Evolutionary conservation across 2,888 invertebrate species (phyloP).

Genomic region (Scaptomyza caliginosa): DNA sequence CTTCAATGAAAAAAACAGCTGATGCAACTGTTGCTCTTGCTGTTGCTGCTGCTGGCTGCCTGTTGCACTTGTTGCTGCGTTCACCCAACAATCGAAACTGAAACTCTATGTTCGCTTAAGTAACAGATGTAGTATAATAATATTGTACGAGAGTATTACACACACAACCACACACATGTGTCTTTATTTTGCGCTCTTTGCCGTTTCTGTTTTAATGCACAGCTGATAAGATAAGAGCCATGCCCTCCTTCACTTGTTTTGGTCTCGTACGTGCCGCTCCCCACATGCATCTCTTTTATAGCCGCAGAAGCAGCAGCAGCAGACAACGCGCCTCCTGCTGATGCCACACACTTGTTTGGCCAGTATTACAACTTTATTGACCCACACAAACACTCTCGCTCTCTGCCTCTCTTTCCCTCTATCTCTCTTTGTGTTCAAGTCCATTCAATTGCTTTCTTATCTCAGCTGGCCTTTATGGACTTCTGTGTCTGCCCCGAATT

Average conservation of each 20-base stretch:
- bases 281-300: constrained; percentile 38
- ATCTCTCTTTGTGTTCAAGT: neutral
- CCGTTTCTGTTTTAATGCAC: constrained; percentile 43
- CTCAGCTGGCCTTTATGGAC: constrained; percentile 21
- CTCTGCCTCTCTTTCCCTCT: neutral
- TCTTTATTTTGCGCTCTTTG: constrained; percentile 43
- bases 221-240: constrained; percentile 66
- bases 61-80: constrained; percentile 77
- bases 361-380: neutral
- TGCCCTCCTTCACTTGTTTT: constrained; percentile 27
- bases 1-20: constrained; percentile 53
- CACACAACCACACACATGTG: constrained; percentile 12
- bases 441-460: constrained; percentile 25
- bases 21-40: constrained; percentile 16
- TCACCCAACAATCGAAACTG: constrained; percentile 75
- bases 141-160: constrained; percentile 32
- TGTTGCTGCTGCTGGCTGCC: constrained; percentile 24
- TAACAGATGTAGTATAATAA: constrained; percentile 56
- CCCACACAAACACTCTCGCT: neutral
- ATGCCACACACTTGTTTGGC: neutral
- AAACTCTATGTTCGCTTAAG: constrained; percentile 70
- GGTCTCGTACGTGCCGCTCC: constrained; percentile 66
- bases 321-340: constrained; percentile 36
- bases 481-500: constrained; percentile 18
- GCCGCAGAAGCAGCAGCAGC: neutral